Evolutionary conservation across 2,113 vertebrate genomes (phyloP).

Genomic region (Cichladusa arquata): DNA sequence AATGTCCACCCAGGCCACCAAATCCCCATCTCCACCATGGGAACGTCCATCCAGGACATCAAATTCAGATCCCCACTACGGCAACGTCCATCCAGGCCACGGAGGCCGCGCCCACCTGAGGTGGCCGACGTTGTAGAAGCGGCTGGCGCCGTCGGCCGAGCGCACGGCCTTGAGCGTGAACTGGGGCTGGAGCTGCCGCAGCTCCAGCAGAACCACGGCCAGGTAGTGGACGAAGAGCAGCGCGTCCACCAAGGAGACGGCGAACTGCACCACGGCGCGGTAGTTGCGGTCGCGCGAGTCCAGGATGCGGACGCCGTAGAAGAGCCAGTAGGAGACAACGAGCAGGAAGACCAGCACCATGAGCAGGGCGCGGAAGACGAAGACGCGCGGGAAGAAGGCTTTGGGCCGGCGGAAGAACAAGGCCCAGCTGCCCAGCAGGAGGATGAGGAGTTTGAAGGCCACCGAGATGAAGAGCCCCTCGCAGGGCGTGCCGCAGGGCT

Average conservation of each 20-base stretch:
- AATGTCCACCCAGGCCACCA: too few relatives aligned
- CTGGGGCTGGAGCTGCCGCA: constrained; percentile 89
- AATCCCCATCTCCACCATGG: too few relatives aligned
- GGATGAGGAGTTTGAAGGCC: constrained; percentile 92
- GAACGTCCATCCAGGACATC: too few relatives aligned
- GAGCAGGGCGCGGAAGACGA: constrained; percentile 86
- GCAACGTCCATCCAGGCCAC: too few relatives aligned
- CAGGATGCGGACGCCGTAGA: constrained; percentile 87
- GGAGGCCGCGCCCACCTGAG: constrained; percentile 74
- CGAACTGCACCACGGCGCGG: constrained; percentile 88
- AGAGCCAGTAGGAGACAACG: constrained; percentile 90
- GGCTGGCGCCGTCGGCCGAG: constrained; percentile 87
- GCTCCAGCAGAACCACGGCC: constrained; percentile 88
- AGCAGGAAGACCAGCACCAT: constrained; percentile 91
- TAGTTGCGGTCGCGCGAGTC: constrained; percentile 83
- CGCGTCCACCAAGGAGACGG: constrained; percentile 87
- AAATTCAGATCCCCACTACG: too few relatives aligned
- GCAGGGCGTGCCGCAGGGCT: constrained; percentile 86
- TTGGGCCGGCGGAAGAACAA: constrained; percentile 88
- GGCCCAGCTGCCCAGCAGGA: constrained; percentile 91
- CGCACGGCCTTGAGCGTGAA: constrained; percentile 92
- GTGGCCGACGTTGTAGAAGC: constrained; percentile 90
- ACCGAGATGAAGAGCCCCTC: constrained; percentile 92
- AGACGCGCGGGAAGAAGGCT: constrained; percentile 85
- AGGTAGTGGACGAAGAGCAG: constrained; percentile 92